Conservation (phyloP, 2,797 vertebrate genomes). For the Halcyon smyrnensis region DNA sequence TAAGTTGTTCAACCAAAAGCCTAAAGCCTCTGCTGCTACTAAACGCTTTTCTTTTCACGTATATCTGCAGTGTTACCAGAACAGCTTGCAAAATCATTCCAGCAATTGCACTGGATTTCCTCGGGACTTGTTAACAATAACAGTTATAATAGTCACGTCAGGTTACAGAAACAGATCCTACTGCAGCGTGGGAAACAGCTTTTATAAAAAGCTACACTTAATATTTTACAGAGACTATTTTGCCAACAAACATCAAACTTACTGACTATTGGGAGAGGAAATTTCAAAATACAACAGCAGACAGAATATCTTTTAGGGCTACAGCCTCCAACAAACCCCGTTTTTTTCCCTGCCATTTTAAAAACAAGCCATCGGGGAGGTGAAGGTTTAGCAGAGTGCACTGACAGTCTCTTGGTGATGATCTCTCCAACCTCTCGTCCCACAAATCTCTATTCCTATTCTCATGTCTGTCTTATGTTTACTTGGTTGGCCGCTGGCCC, state of each 20-base stretch:
- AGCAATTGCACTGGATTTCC: background rate
- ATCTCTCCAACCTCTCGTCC: background rate
- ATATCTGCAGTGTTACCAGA: background rate
- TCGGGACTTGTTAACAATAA: background rate
- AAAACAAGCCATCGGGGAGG: background rate
- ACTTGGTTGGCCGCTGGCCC: background rate
- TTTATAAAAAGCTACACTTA: background rate
- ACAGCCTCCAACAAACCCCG: background rate
- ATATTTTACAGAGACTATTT: background rate
- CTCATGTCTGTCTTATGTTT: background rate
- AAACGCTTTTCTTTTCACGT: background rate
- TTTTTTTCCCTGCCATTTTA: background rate
- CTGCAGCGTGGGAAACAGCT: background rate
- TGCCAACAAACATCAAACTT: background rate
- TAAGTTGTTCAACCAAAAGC: background rate
- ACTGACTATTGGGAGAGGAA: background rate
- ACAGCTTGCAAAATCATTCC: background rate
- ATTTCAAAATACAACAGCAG: background rate
- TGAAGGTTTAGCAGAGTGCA: background rate
- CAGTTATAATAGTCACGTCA: rapidly evolving
- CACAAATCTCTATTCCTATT: background rate
- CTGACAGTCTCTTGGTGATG: background rate
- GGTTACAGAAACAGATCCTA: background rate
- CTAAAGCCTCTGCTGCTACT: background rate
- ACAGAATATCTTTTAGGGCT: background rate